These are phyloP conservation scores for Chloromyia formosa DNA, from an alignment of 2,888 invertebrate species.

Conservation along the genomic window DNA sequence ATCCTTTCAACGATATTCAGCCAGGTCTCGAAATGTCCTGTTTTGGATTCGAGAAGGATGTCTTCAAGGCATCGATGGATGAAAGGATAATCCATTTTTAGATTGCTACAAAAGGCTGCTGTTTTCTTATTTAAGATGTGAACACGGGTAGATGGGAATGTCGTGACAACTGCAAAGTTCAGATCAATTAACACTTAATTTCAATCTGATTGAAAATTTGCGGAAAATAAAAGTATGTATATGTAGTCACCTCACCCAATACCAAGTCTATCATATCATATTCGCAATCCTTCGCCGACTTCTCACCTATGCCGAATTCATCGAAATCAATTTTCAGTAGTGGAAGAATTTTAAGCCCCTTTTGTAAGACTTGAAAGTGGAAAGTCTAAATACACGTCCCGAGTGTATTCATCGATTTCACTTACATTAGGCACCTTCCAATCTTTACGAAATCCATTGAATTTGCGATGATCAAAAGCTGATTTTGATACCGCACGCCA, in stretches of 20 bases:
- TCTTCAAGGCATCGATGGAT: background rate
- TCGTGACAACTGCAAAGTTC: background rate
- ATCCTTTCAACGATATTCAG: conserved; percentile 19
- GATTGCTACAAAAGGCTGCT: too few species aligned
- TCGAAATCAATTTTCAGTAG: too few species aligned
- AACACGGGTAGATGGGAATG: too few species aligned
- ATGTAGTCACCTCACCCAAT: too few species aligned
- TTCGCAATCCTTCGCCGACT: too few species aligned
- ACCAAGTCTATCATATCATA: too few species aligned
- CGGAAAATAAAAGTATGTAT: too few species aligned
- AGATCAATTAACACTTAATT: background rate
- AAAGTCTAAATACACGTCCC: conserved; percentile 17
- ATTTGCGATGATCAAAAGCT: conserved; percentile 42
- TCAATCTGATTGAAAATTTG: too few species aligned
- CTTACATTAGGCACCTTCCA: conserved; percentile 40
- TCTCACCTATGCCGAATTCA: too few species aligned
- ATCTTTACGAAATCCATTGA: conserved; percentile 36
- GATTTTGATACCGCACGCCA: background rate
- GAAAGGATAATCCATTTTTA: too few species aligned
- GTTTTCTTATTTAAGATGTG: too few species aligned
- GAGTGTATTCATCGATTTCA: conserved; percentile 18
- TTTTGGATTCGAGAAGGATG: background rate
- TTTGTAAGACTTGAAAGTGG: background rate
- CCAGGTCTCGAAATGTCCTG: background rate
- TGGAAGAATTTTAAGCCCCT: too few species aligned